A percentile compares a stretch with the other conserved stretches of the same genome.
These are phyloP conservation scores for Atherinomorus stipes DNA, from an alignment of 2,113 vertebrate species.

Conservation along the genomic window DNA sequence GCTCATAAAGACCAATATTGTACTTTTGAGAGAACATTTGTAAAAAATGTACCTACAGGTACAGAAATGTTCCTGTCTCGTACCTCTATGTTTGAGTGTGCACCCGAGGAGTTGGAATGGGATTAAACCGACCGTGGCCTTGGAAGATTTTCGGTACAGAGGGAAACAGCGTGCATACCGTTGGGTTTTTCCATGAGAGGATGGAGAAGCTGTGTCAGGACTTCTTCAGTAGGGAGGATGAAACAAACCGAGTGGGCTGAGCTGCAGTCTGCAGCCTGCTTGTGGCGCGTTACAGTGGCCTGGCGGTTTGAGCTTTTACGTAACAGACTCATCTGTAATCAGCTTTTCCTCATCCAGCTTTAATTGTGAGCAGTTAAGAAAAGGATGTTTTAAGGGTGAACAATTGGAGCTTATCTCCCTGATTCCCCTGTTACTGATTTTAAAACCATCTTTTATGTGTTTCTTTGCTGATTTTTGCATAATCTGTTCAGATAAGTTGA, in stretches of 20 bases:
- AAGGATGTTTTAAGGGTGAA: background rate
- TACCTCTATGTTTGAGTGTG: too few relatives aligned
- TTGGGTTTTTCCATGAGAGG: conserved; percentile 44
- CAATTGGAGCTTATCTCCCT: conserved; percentile 21
- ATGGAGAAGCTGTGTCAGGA: conserved; percentile 47
- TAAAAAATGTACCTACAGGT: too few relatives aligned
- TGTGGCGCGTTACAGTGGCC: conserved; percentile 42
- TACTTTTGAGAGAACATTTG: too few relatives aligned
- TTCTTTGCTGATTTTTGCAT: background rate
- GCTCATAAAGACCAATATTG: too few relatives aligned
- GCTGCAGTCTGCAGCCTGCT: conserved; percentile 65
- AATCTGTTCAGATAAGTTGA: conserved; percentile 26
- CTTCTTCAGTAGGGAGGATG: conserved; percentile 52
- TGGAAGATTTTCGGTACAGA: conserved; percentile 26
- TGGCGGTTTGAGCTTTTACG: background rate
- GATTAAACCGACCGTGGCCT: too few relatives aligned
- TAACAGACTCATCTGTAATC: conserved; percentile 25
- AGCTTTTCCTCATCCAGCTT: conserved; percentile 1
- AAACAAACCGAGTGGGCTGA: conserved; percentile 33
- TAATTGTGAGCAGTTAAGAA: background rate
- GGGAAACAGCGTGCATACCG: conserved; percentile 32
- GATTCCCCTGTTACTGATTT: conserved; percentile 6
- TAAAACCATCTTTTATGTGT: background rate
- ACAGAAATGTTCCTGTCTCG: too few relatives aligned
- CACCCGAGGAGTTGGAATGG: too few relatives aligned